Base-by-base conservation (phyloP, 1,140 invertebrate species). In the Bombus breviceps region DNA sequence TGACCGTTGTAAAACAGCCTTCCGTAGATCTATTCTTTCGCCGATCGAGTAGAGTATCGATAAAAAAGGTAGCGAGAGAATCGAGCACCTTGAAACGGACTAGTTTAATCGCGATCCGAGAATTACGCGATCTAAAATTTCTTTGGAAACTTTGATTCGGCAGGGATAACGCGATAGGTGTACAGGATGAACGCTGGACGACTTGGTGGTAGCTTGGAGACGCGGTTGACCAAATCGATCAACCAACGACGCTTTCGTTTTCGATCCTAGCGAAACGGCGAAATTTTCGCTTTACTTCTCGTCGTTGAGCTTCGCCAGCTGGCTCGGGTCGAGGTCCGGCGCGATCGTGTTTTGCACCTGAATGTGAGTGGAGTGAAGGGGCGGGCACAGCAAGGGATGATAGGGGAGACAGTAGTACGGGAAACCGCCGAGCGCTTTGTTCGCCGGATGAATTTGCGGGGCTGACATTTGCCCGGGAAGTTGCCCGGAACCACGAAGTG, bases 401-500 rank as follows among this genome's bases (percentile, higher is more conserved):
- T 95, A 95, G 59, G 95, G 95, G 47, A 95, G 88, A 79, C 94
- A 95, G 86, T 95, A 95, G 85, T 95, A 95, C 22, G 95, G 95
- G 84, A 95, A 95, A 47, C 94, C 92, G 66, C 91, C 91, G 37
- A 94, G 89, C n/a, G 93, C 91, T 92, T 95, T 95, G 86, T 92
- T 94, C 59, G 92, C 89, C 47, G 93, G 93, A 86, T 95, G 93
- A 86, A 94, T 92, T 84, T 95, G 94, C 68, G 94, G 87, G 71
- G 90, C 90, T 15, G 91, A 88, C 53, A 94, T 92, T 89, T 94
- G 93, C 41, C 93, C 93, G 64, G 93, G 89, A 85, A 94, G 91
- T 89, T 95, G 94, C 41, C 91, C 92, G n/a, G 94, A 87, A 79
- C 92, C 90, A 73, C 93, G 92, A 82, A 94, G 90, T 84, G 93